Evolutionary conservation across 2,797 vertebrate genomes (phyloP).

Genomic region (Brachyrhaphis roseni): DNA sequence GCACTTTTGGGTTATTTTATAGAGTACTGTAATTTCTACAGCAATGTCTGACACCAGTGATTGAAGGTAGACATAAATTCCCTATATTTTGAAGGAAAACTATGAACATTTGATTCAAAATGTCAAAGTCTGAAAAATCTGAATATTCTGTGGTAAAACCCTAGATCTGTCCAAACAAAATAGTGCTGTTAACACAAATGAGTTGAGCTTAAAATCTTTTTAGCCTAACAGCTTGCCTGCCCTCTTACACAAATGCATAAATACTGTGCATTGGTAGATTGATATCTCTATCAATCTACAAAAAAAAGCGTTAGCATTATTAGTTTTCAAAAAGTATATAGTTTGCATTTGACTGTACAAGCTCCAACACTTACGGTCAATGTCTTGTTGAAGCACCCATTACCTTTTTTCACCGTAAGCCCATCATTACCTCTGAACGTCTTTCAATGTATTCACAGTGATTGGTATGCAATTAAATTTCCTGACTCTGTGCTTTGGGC

Average conservation of each 20-base stretch:
- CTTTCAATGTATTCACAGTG: too few species aligned
- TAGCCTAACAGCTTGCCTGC: background rate
- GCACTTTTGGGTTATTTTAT: background rate
- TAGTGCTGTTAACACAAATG: background rate
- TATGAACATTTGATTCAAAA: constrained; percentile 1
- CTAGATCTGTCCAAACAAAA: background rate
- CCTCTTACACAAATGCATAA: background rate
- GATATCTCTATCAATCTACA: background rate
- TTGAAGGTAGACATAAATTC: background rate
- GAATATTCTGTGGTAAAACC: background rate
- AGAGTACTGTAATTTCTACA: background rate
- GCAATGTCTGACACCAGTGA: background rate
- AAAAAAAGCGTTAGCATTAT: background rate
- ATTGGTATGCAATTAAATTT: too few species aligned
- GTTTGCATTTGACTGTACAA: too few species aligned
- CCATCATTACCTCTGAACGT: too few species aligned
- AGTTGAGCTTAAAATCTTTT: background rate
- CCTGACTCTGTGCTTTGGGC: too few species aligned
- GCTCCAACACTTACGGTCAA: too few species aligned
- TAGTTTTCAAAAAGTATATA: background rate
- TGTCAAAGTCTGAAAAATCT: background rate
- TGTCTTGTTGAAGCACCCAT: too few species aligned
- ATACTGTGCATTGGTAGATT: background rate
- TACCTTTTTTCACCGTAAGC: too few species aligned
- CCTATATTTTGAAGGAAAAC: background rate